Evolutionary conservation across 2,797 vertebrate species (phyloP), one percentile per base, ranked within the genome.

Genomic region (Hydrophis major): DNA sequence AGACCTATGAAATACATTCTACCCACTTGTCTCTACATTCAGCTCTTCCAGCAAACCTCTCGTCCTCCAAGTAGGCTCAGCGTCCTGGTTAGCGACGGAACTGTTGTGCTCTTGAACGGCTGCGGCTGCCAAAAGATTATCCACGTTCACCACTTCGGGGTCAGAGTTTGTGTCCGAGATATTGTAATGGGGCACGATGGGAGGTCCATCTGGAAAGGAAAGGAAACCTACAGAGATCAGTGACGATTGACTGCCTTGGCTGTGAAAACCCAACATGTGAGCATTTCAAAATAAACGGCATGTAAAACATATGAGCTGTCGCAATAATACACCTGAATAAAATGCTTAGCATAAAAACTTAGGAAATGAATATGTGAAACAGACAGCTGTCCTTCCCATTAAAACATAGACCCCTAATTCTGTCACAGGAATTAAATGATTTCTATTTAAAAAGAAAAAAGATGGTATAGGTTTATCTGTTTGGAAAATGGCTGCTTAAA

Each of bases 111-210:
- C 98, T 98, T 98, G 98, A 97, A 98, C 99, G 97, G 98, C 98
- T 95, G 99, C 98, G 96, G 98, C 98, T 1, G 98, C 98, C 98
- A 99, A 96, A 92, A 98, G 98, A 98, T 97, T 98, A 98, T 98
- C 98, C 98, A 99, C 98, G 97, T 98, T 98, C 98, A 99, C 97
- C 98, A 98, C 98, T 97, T 99, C 99, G 95, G 98, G 98, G 97
- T 99, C 99, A 96, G 99, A 99, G 98, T 99, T 98, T 97, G 99
- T 99, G 97, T 99, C 99, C 97, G 99, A 99, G 98, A 99, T 98
- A 98, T 99, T 99, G 97, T 99, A 99, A 98, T 99, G 99, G 97
- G 98, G 98, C 97, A 99, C 98, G 97, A 99, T 97, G 47, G 98
- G 98, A 96, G 98, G 98, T 97, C 99, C 99, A 98, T 99, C 99